Conservation (phyloP, 1,140 invertebrate species). For the Pararge aegeria region DNA sequence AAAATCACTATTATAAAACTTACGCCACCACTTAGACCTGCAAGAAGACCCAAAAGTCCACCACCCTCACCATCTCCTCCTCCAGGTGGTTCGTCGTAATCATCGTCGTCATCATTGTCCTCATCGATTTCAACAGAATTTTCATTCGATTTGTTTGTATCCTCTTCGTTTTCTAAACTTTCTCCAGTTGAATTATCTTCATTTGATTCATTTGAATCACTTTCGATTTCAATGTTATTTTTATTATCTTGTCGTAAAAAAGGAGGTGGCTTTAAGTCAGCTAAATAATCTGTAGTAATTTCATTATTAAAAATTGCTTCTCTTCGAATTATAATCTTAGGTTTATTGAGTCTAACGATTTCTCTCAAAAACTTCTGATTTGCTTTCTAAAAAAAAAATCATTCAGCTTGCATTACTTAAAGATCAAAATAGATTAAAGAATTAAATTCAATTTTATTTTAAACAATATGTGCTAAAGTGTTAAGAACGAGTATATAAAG, state of each 20-base stretch:
- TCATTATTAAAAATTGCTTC: conserved; percentile 36
- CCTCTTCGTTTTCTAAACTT: conserved; percentile 35
- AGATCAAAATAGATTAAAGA: background rate
- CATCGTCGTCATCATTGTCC: conserved; percentile 45
- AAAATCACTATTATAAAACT: conserved; percentile 42
- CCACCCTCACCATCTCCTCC: conserved; percentile 67
- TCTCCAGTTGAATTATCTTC: conserved; percentile 43
- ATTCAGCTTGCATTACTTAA: background rate
- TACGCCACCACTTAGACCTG: conserved; percentile 67
- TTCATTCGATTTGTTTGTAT: conserved; percentile 38
- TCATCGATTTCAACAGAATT: conserved; percentile 37
- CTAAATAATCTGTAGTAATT: conserved; percentile 41
- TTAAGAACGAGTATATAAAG: background rate
- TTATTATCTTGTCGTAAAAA: conserved; percentile 48
- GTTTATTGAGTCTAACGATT: conserved; percentile 31
- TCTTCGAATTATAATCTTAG: conserved; percentile 33
- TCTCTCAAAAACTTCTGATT: conserved; percentile 37
- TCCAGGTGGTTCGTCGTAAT: conserved; percentile 56
- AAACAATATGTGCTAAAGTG: background rate
- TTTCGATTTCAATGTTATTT: conserved; percentile 31
- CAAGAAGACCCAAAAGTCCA: conserved; percentile 62
- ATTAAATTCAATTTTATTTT: background rate
- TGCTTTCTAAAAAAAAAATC: conserved; percentile 22
- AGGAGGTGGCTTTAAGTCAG: conserved; percentile 40
- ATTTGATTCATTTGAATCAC: conserved; percentile 40